Conservation (phyloP, 2,888 invertebrate species). For the Aplocera efformata region DNA sequence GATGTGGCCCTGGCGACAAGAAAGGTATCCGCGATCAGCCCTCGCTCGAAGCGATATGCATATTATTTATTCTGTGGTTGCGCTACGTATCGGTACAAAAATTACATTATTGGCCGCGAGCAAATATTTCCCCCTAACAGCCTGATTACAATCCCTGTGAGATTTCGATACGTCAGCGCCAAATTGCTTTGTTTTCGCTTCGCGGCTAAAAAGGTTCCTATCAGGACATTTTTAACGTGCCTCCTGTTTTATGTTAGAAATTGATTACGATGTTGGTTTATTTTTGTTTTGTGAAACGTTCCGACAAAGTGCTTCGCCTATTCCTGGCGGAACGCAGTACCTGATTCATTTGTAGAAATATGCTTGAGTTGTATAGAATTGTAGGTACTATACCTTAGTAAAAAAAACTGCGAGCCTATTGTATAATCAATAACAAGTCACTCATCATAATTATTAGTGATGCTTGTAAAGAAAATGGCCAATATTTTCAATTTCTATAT, state of each 20-base stretch:
- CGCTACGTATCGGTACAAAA: constrained; percentile 15
- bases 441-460: no score
- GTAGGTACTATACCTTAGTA: no score
- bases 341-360: no score
- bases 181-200: constrained; percentile 20
- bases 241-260: not conserved
- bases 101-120: constrained; percentile 19
- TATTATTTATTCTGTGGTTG: not conserved
- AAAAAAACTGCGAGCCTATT: no score
- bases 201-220: not conserved
- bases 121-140: constrained; percentile 15
- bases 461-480: no score
- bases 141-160: constrained; percentile 21
- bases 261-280: not conserved
- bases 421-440: no score
- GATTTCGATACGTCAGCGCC: constrained; percentile 14
- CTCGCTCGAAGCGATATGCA: not conserved
- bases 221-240: not conserved
- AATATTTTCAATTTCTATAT: no score
- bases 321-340: no score
- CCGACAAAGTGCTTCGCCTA: no score
- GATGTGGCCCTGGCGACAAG: not conserved
- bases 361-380: no score
- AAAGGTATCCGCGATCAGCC: constrained; percentile 1
- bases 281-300: no score